These are phyloP conservation scores for Aphelocoma californica DNA, from an alignment of 2,797 vertebrate species.

Conservation along the genomic window DNA sequence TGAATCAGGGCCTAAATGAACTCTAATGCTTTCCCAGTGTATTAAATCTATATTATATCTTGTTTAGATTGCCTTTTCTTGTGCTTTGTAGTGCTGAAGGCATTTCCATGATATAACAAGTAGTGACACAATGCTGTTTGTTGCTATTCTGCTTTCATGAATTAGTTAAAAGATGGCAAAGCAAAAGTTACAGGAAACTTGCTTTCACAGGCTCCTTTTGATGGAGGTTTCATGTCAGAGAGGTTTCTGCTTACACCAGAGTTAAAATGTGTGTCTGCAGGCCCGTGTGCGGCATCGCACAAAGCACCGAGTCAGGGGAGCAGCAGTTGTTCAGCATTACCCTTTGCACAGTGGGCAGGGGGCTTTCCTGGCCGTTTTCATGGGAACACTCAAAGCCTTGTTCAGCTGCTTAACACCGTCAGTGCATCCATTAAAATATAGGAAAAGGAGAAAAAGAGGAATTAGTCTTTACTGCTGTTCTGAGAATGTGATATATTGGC, in stretches of 20 bases:
- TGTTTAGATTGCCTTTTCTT: neutral
- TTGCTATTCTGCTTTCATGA: neutral
- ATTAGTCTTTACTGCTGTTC: neutral
- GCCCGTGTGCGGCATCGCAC: fast-evolving
- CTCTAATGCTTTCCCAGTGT: neutral
- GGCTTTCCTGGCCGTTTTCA: neutral
- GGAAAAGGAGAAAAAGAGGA: neutral
- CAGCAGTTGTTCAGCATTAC: neutral
- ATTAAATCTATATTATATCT: neutral
- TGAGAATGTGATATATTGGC: neutral
- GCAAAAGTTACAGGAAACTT: neutral
- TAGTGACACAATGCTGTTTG: neutral
- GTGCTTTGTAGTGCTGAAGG: neutral
- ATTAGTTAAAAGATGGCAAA: neutral
- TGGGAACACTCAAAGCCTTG: neutral
- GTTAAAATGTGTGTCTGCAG: neutral
- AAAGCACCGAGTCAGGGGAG: neutral
- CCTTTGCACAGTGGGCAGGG: neutral
- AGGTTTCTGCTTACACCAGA: neutral
- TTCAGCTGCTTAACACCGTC: neutral
- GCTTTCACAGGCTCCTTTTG: neutral
- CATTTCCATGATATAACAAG: neutral
- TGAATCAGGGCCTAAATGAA: neutral
- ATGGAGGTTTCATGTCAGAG: neutral
- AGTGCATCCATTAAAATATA: neutral